Base-by-base conservation (phyloP, 2,113 vertebrate species). In the Eonycteris spelaea region DNA sequence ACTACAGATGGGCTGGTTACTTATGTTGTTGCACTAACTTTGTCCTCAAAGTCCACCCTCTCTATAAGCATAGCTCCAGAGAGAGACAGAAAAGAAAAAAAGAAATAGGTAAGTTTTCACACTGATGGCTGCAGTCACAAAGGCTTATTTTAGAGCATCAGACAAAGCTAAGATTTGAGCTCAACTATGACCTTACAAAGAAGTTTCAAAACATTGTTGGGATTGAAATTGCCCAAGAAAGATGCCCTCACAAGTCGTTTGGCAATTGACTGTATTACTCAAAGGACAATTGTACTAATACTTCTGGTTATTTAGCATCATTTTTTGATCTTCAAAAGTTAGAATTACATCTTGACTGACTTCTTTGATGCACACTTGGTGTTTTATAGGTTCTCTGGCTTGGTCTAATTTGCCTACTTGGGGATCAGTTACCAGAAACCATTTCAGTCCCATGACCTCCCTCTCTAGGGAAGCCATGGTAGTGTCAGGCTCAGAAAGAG, bases 1-100 rank as follows among this genome's bases (percentile, higher is more conserved):
- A 87, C 74, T 79, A 68, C 8, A 63, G 45, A 61, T 2, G 38
- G 30, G 5, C 45, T 67, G n/a, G 59, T 71, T 95, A 78, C 53
- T 90, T 90, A 63, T 33, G 51, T 73, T 88, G n/a, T 65, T 73
- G 68, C 55, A 71, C 30, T 70, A 75, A 87, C 73, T 95, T 83
- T 65, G 78, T 53, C 51, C 53, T 74, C 90, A 91, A 93, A 89
- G 55, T 90, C 87, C 87, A 91, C 78, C 53, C 75, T 51, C 30
- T 82, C 33, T 51, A 63, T 90, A 89, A 86, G 19, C 28, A 63
- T 4, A 68, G 61, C 35, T 78, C 68, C 90, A 86, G 35, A 79
- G 68, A 86, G 35, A 93, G 57, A 71, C 73, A 74, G 35, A 78
- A 93, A 96, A 67, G 57, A 95, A 80, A 92, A 78, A 93, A 96